Evolutionary conservation across 2,113 vertebrate species (phyloP), one percentile per base, ranked within the genome.

Genomic region (Bolborhynchus lineola): DNA sequence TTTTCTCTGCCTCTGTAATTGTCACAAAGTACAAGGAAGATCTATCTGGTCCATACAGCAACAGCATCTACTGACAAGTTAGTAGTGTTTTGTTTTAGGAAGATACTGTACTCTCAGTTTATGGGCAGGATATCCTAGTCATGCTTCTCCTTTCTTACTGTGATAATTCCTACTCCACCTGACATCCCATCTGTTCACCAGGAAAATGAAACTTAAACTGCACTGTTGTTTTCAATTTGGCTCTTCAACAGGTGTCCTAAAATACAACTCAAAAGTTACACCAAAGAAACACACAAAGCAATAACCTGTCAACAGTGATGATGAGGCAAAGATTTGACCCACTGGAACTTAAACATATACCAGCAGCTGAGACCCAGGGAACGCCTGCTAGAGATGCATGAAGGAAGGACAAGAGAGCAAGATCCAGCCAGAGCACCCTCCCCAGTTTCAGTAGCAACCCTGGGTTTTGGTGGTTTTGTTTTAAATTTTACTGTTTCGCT

Each of bases 281-380:
- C 98, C 98, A 98, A 98, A 98, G 97, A 98, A 97, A 98, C 85
- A 96, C 49, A 37, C 79, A 96, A 97, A 98, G 98, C 98, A 98
- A 98, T 98, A 98, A 97, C 87, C 84, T 62, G 82, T 95, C 86
- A 93, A 88, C 92, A 91, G 74, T 37, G 75, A 69, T 72, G 88
- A 81, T 0, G 26, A 94, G 97, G 37, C 47, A 76, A 95, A 96
- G 93, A 97, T 97, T 87, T 93, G 82, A 92, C 92, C 97, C 85
- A 88, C 71, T 46, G 26, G 93, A 96, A 96, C 87, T 94, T 95
- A 74, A 85, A 77, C 78, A 77, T 24, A 5, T 80, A 93, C 92
- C 97, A 97, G 87, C 96, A 86, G 81, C 93, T 88, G 85, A 96
- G 57, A 92, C 88, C 90, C 94, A 77, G 44, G 97, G 96, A 98